Evolutionary conservation across 2,113 vertebrate species (phyloP), one percentile per base, ranked within the genome.

Genomic region (Ondatra zibethicus): DNA sequence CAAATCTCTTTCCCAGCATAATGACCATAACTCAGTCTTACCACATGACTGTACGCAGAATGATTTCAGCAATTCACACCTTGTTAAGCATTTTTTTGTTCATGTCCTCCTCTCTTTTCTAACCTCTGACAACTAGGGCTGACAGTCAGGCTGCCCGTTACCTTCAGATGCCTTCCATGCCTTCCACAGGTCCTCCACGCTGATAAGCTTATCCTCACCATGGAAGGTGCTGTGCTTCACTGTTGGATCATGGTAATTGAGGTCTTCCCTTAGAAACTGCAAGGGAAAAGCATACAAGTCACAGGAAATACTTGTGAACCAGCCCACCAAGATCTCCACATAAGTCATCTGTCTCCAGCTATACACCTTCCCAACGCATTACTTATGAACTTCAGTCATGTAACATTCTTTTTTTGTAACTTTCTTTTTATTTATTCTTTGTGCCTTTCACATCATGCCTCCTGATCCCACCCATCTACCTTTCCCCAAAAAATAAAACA

Each of bases 141-240:
- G 39, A 87, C 52, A 88, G 92, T 33, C 45, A 80, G 27, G 47
- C 66, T 91, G 81, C 33, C 85, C 77, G 47, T 98, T 99, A 99
- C 99, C 99, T 99, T 99, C 99, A 0, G 99, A 99, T 23, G 98
- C 98, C 96, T 99, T 99, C 99, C 99, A 99, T 7, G 99, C 98
- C 14, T 99, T 99, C 99, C 99, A 99, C 45, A 99, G 98, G 94
- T 99, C 99, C 75, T 99, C 99, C 98, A 99, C 99, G 0, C 99
- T 99, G 97, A 99, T 99, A 98, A 99, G 99, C 88, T 99, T 99
- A 98, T 99, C 99, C 50, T 99, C 99, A 2, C 99, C 99, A 42
- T 99, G 99, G 98, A 99, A 99, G 92, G 98, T 99, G 99, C 99
- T 99, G 97, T 99, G 99, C 94, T 99, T 99, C 90, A 99, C 99